A percentile compares a stretch with the other conserved stretches of the same genome.
phyloP scores from a whole-genome alignment of 1,140 invertebrate genomes.

The Polyergus mexicanus region DNA sequence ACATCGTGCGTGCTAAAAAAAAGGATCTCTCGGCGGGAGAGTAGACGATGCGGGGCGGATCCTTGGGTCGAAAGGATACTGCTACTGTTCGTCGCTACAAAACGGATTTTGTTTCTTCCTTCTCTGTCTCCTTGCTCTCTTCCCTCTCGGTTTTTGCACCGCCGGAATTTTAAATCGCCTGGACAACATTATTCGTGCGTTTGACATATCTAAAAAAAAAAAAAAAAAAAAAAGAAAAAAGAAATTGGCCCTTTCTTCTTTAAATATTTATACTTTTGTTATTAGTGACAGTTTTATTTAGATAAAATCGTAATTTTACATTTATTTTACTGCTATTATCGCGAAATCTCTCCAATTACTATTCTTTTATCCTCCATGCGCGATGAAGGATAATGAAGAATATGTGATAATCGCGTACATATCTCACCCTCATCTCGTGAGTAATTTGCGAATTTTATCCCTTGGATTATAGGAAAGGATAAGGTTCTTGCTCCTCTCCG shows the following conservation, averaged over 20 bases:
- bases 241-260: background rate
- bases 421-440: slow-evolving; percentile 29
- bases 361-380: background rate
- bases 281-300: background rate
- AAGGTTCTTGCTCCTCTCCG: slow-evolving; percentile 17
- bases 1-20: slow-evolving; percentile 47
- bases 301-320: background rate
- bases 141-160: slow-evolving; percentile 1
- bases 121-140: slow-evolving; percentile 14
- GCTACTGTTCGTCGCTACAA: slow-evolving; percentile 79
- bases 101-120: slow-evolving; percentile 62
- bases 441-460: slow-evolving; percentile 62
- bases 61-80: slow-evolving; percentile 76
- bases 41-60: slow-evolving; percentile 65
- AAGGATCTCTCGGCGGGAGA: slow-evolving; percentile 45
- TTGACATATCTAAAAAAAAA: slow-evolving; percentile 33
- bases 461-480: slow-evolving; percentile 45
- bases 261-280: background rate
- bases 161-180: slow-evolving; percentile 32
- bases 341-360: slow-evolving; percentile 5
- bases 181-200: slow-evolving; percentile 41
- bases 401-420: slow-evolving; percentile 7
- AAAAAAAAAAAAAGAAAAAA: slow-evolving; percentile 26
- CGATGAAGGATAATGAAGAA: slow-evolving; percentile 29
- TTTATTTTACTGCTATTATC: background rate